Percentiles rank a stretch among this genome's conserved stretches.
These are phyloP conservation scores for Leptinotarsa undecemlineata DNA, from an alignment of 1,140 invertebrate species.

Conservation along the genomic window DNA sequence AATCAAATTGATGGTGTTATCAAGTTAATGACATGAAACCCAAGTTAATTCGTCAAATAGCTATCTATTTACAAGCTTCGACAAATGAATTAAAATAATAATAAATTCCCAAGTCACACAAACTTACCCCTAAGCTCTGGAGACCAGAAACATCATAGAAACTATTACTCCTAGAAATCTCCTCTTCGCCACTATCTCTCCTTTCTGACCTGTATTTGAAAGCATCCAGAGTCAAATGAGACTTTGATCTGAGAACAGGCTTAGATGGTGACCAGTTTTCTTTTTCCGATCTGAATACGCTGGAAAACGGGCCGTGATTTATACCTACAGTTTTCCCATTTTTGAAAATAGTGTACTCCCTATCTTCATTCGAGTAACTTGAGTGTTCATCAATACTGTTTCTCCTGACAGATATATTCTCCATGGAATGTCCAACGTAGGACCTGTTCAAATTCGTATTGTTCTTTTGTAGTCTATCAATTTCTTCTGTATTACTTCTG, in stretches of 20 bases:
- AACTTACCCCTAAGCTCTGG: constrained; percentile 54
- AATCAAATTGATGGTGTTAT: too few relatives aligned
- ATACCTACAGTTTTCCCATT: neutral
- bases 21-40: too few relatives aligned
- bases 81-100: too few relatives aligned
- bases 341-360: constrained; percentile 31
- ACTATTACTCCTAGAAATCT: constrained; percentile 48
- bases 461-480: neutral
- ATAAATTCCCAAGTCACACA: neutral
- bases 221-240: constrained; percentile 49
- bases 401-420: constrained; percentile 37
- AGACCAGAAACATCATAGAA: constrained; percentile 53
- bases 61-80: too few relatives aligned
- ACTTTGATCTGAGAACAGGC: constrained; percentile 53
- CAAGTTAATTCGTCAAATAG: too few relatives aligned
- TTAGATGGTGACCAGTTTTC: constrained; percentile 40
- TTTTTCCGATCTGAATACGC: constrained; percentile 45
- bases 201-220: constrained; percentile 36
- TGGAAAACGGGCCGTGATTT: constrained; percentile 10
- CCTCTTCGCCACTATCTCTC: constrained; percentile 22
- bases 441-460: constrained; percentile 21
- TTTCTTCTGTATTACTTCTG: constrained; percentile 44
- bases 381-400: constrained; percentile 23
- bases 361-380: constrained; percentile 15
- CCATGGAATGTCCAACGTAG: constrained; percentile 32